Base-by-base conservation (phyloP, 2,888 invertebrate genomes). In the Alviniconcha strummeri region DNA sequence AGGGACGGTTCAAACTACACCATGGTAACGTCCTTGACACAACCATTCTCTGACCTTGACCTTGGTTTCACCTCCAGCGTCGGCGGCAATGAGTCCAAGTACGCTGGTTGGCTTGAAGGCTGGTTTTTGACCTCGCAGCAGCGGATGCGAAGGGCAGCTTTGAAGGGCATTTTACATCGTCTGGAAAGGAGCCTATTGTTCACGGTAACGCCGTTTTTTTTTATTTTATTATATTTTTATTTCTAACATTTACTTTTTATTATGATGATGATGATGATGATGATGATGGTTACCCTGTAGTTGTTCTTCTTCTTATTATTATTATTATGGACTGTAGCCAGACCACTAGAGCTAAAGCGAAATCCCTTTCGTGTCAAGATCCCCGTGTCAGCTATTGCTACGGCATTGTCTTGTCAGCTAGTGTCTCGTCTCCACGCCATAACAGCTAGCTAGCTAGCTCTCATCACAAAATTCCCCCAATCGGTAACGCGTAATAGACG, bases 11-110 rank as follows among this genome's bases (percentile, higher is more conserved):
- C 54, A 54, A 89, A 89, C 78, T 86, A 85, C 85, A 89, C 87
- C 52, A 72, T 87, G 69, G 83, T 84, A 71, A 78, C 87, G 60
- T 89, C 88, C 13, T 36, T 92, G 8, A 85, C 84, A 0, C 93
- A 93, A 80, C 89, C 89, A 11, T 86, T 86, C 76, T 90, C 91
- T 52, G 83, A 89, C 56, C 86, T 91, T 0, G 90, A 92, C 83
- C 79, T 91, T 8, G 84, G 87, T 71, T 78, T 91, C 80, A 87
- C 78, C 56, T 87, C 89, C 5, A 86, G 88, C 36, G 11, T 89
- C 17, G 87, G 85, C 17, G 84, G 78, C 36, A 85, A 83, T 8
- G 82, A 84, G 56, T 83, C 88, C 17, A 83, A 69, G 15, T 55
- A 85, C 19, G 88, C 87, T 17, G 87, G 87, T 5, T 89, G 87